Evolutionary conservation across 2,797 vertebrate species (phyloP), one percentile per base, ranked within the genome.

Genomic region (Microctenopoma lineatum): DNA sequence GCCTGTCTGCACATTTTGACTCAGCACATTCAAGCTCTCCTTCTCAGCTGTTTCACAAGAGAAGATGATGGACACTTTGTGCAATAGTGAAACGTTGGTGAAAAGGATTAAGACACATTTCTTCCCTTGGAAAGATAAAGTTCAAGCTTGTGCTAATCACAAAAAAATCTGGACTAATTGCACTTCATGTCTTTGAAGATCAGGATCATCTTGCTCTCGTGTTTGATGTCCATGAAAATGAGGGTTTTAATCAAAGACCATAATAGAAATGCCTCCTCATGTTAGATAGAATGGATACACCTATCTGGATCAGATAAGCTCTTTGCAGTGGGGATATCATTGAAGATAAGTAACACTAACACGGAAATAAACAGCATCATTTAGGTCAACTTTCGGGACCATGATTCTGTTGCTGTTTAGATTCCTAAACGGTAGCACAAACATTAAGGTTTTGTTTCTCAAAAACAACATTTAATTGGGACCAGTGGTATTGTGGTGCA

Each of bases 1-100:
- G 47, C 78, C 55, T 66, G 42, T 75, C 65, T 78, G 56, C 55
- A 44, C 57, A 61, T 72, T 62, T 51, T 70, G 53, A 64, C 27
- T 76, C 25, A 57, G 47, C 48, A 58, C 53, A 67, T 42, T 57
- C 29, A 52, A 42, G 48, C 32, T 77, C 53, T 66, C 7, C 5
- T 5, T 64, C 56, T 66, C 34, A 79, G 56, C 65, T 45, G 39
- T 51, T 53, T 50, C 34, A 65, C 58, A 57, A 57, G 26, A 21
- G 39, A 46, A 42, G 32, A 58, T 51, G 70, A 81, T 75, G 38
- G 64, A 81, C 73, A 66, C 15, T 73, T 53, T 56, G 27, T 21
- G 18, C 16, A 7, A 16, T 38, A 5, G 4, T 45, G 41, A 52
- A 60, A 56, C 46, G 57, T 42, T 66, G 26, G 51, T 41, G 46